These are phyloP conservation scores for Acipenser ruthenus DNA, from an alignment of 2,797 vertebrate species.

Conservation along the genomic window DNA sequence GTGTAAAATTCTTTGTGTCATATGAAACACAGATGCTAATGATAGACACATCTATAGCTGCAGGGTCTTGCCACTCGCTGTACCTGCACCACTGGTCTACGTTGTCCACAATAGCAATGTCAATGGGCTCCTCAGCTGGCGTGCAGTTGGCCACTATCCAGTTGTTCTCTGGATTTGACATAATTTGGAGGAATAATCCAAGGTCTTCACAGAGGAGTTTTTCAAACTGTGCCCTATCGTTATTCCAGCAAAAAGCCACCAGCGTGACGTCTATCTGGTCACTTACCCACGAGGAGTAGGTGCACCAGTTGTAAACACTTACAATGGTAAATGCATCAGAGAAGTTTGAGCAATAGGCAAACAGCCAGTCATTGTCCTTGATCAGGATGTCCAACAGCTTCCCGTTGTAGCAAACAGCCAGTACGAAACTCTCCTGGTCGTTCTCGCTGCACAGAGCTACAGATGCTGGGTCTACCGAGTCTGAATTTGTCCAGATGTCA, in stretches of 20 bases:
- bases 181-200: conserved; percentile 48
- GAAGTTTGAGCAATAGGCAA: conserved; percentile 49
- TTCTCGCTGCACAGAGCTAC: conserved; percentile 60
- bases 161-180: conserved; percentile 43
- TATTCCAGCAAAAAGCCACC: conserved; percentile 51
- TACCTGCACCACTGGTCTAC: conserved; percentile 45
- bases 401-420: conserved; percentile 45
- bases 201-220: conserved; percentile 45
- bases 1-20: conserved; percentile 43
- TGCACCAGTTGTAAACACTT: conserved; percentile 39
- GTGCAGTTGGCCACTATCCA: conserved; percentile 51
- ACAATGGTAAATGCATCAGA: conserved; percentile 32
- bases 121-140: background rate
- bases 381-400: conserved; percentile 44
- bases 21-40: conserved; percentile 47
- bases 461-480: conserved; percentile 35
- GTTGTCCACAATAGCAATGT: background rate
- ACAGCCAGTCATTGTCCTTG: conserved; percentile 56
- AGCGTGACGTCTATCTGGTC: conserved; percentile 27
- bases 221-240: conserved; percentile 42
- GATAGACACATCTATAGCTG: conserved; percentile 28
- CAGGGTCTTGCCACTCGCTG: conserved; percentile 45
- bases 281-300: conserved; percentile 47
- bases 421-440: conserved; percentile 42
- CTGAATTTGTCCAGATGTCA: conserved; percentile 40